Evolutionary conservation across 2,113 vertebrate genomes (phyloP).

Genomic region (Odontophorus gujanensis): DNA sequence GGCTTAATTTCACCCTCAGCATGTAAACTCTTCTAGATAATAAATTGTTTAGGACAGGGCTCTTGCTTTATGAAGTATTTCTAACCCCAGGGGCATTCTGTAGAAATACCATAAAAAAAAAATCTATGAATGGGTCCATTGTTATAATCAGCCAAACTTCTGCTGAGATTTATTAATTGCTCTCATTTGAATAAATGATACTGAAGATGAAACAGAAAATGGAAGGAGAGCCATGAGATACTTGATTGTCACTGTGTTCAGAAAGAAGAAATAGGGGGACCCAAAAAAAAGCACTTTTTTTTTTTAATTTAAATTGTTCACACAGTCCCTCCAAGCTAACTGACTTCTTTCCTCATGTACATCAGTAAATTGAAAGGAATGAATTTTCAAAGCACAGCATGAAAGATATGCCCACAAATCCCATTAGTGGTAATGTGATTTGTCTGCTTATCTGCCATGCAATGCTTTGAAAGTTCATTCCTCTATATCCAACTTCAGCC

Average conservation of each 20-base stretch:
- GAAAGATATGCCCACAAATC: slow-evolving; percentile 74
- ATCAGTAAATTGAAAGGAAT: slow-evolving; percentile 64
- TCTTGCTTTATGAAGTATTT: not conserved
- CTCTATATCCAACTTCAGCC: slow-evolving; percentile 39
- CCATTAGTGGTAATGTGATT: slow-evolving; percentile 74
- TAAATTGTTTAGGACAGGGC: not conserved
- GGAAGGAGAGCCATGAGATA: not conserved
- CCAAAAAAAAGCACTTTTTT: not conserved
- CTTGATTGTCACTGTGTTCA: slow-evolving; percentile 23
- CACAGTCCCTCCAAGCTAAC: not conserved
- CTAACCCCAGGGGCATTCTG: not conserved
- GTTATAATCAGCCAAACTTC: not conserved
- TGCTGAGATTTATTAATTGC: not conserved
- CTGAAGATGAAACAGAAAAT: slow-evolving; percentile 17
- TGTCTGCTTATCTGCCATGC: slow-evolving; percentile 61
- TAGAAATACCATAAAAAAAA: not conserved
- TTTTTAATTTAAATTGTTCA: slow-evolving; percentile 1
- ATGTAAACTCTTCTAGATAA: slow-evolving; percentile 23
- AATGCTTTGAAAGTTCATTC: slow-evolving; percentile 65
- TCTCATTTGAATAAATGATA: slow-evolving; percentile 30
- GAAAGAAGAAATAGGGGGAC: not conserved
- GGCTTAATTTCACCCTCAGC: slow-evolving; percentile 23
- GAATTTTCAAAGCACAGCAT: slow-evolving; percentile 74
- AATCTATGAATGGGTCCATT: not conserved
- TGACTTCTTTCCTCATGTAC: slow-evolving; percentile 56